phyloP scores from a whole-genome alignment of 2,113 vertebrate species.

The Myotis yumanensis region DNA sequence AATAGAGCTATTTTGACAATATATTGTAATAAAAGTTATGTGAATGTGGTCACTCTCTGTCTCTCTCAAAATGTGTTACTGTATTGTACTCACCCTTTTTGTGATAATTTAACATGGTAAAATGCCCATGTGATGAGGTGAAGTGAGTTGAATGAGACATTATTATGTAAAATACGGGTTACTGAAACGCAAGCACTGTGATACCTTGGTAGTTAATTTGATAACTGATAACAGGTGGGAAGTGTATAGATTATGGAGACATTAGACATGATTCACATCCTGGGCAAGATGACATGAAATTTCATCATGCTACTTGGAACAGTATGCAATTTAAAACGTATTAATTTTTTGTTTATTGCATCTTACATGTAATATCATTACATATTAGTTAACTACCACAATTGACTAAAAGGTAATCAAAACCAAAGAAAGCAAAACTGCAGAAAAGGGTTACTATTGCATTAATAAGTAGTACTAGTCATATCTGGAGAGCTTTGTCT shows the following conservation, averaged over 20 bases:
- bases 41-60: not conserved
- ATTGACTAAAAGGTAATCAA: not conserved
- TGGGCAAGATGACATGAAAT: not conserved
- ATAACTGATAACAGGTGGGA: not conserved
- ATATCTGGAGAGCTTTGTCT: not conserved
- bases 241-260: not conserved
- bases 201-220: not conserved
- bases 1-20: not conserved
- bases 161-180: not conserved
- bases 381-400: not conserved
- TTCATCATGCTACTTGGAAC: not conserved
- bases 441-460: not conserved
- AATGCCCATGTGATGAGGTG: not conserved
- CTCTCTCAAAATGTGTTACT: not conserved
- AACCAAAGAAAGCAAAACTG: not conserved
- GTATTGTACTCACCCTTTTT: no score
- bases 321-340: not conserved
- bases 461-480: not conserved
- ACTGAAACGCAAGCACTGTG: not conserved
- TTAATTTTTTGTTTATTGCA: not conserved
- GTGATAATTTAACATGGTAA: not conserved
- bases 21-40: not conserved
- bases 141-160: not conserved
- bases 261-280: not conserved
- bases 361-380: not conserved